Base-by-base conservation (phyloP, 2,888 invertebrate genomes). In the Tetheella fluctuosa region DNA sequence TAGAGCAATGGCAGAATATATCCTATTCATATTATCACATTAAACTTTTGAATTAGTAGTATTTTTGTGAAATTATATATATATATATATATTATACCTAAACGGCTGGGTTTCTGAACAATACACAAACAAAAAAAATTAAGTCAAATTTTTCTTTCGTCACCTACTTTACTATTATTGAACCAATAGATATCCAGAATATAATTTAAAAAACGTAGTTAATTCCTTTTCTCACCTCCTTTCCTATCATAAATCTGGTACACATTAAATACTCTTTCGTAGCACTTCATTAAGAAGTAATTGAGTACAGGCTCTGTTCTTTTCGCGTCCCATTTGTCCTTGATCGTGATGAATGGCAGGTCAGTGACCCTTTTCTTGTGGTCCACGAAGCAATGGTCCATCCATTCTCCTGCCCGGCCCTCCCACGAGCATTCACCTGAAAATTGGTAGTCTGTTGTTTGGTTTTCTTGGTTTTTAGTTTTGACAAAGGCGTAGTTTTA, bases 371-470 rank as follows among this genome's bases (percentile, higher is more conserved):
- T 93, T 60, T 93, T 86, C 58, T 86, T 84, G 71, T 95, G 95
- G 15, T 91, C 85, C 30, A 73, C 62, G 71, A 94, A 94, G 72
- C 95, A 92, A 74, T 95, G 95, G 68, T 94, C 93, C 86, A 94
- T 94, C 95, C 95, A 95, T 59, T 94, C 93, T 2, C 94, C 94
- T 64, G 95, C 95, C 28, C 91, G 85, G 1, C 95, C 95, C 71
- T 93, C 89, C 95, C 95, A 95, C 54, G 82, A 79, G 72, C 95
- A 95, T 34, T 93, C 91, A 60, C 94, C 93, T 91, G 73, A 65
- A 34, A 60, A 52, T 25, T 25, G 30, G 13, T 57, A 62, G 59
- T 59, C 60, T 59, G 57, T 56, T 55, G 13, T 55, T 20, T 20
- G 10, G 23, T 15, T 23, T 34, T 48, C 48, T 20, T 20, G 48